Evolutionary conservation across 2,888 invertebrate species (phyloP), one percentile per base, ranked within the genome.

Genomic region (Agelastica alni): DNA sequence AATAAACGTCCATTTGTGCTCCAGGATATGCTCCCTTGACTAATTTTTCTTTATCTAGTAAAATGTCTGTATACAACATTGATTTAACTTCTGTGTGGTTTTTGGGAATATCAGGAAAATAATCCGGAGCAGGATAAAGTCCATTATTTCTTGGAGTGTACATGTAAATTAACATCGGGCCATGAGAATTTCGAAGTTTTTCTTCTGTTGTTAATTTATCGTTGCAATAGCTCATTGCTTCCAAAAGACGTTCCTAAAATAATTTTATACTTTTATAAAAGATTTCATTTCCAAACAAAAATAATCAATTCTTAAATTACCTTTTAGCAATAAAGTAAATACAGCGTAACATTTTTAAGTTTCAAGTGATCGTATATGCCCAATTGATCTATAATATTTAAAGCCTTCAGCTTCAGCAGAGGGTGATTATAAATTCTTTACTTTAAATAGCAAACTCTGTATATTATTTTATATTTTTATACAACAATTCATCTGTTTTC

Each of bases 161-260:
- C 53, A 85, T 84, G 69, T 89, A 96, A 31, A 92, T 78, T 10
- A 87, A 78, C 89, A 96, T 94, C 0, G 93, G 92, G 0, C 96
- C 95, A 70, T 93, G 93, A 0, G 75, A 76, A 74, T 98, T 98
- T 7, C 96, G 81, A 17, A 78, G 77, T 2, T 75, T 78, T 74
- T 96, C 96, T 44, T 87, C 88, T 1, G 76, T 73, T 0, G 85
- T 86, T 18, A 96, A 77, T 47, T 82, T 72, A 9, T 78, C 71
- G 55, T 88, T 85, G 67, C 85, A 86, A 0, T 84, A 80, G 47
- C 79, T 77, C 90, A 95, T 93, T 0, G 93, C 91, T 36, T 82
- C 79, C 14, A 93, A 71, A n/a, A 93, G 79, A 46, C 82, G 80
- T 18, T 79, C 75, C 86, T 87, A 65, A 54, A 54, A 31, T 52